Conservation (phyloP, 2,797 vertebrate species). For the Podargus strigoides region DNA sequence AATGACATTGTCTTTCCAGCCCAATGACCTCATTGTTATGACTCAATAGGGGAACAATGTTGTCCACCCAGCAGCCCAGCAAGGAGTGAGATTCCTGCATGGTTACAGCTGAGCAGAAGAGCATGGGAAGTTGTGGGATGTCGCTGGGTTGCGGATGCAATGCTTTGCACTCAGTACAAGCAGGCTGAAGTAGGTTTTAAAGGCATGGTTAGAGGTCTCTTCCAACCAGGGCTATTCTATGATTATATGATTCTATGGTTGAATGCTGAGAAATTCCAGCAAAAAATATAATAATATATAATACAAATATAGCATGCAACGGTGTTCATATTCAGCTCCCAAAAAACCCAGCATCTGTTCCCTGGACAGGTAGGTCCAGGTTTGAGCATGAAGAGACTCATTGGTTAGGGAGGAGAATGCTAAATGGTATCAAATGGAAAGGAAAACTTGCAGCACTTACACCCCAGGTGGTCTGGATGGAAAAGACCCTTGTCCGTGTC, state of each 20-base stretch:
- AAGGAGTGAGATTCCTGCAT: conserved; percentile 28
- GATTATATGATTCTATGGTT: too few relatives aligned
- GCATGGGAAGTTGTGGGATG: conserved; percentile 38
- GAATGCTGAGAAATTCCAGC: not conserved
- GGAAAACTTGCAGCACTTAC: not conserved
- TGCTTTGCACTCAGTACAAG: accelerated
- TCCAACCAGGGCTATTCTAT: too few relatives aligned
- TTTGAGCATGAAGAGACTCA: not conserved
- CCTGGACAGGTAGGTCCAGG: not conserved
- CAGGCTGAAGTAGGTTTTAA: not conserved
- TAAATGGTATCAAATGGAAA: not conserved
- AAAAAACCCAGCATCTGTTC: not conserved
- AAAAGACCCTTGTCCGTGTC: accelerated
- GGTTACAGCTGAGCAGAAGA: conserved; percentile 33
- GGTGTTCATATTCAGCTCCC: not conserved
- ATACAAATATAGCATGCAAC: not conserved
- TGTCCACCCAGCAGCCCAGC: conserved; percentile 59
- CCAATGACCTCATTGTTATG: conserved; percentile 56
- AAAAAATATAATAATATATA: not conserved
- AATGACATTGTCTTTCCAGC: conserved; percentile 57
- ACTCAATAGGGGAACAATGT: conserved; percentile 57
- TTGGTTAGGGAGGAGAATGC: not conserved
- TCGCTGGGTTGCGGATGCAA: not conserved
- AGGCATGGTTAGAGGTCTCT: too few relatives aligned
- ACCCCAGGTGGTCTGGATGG: not conserved